Conservation (phyloP, 2,113 vertebrate species). For the Ranitomeya imitator region DNA sequence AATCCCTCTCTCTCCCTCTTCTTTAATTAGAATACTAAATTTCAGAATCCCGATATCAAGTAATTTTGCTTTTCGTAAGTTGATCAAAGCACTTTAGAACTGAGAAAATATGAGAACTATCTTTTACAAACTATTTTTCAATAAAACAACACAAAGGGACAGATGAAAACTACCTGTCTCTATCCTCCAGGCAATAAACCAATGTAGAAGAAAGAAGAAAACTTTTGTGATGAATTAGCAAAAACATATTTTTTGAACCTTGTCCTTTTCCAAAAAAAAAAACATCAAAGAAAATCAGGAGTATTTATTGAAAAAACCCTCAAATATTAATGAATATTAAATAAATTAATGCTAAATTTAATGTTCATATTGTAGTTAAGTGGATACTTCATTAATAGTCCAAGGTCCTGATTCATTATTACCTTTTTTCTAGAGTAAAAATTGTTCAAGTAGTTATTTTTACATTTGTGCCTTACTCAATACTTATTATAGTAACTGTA, state of each 20-base stretch:
- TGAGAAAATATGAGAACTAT: background rate
- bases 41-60: background rate
- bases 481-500: too few relatives aligned
- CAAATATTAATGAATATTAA: background rate
- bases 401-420: too few relatives aligned
- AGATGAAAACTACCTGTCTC: background rate
- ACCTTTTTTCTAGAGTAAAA: too few relatives aligned
- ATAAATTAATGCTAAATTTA: background rate
- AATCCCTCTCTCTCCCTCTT: background rate
- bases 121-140: background rate
- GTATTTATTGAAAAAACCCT: background rate
- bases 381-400: too few relatives aligned
- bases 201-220: background rate
- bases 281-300: background rate
- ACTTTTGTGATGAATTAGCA: constrained; percentile 6
- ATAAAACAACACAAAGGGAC: background rate
- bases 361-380: background rate
- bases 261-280: background rate
- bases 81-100: background rate
- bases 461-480: too few relatives aligned
- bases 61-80: background rate
- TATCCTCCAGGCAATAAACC: constrained; percentile 25
- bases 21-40: constrained; percentile 36
- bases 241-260: constrained; percentile 10
- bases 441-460: too few relatives aligned